These are phyloP conservation scores for Ophthalmolycus amberensis DNA, from an alignment of 2,113 vertebrate genomes.

Conservation along the genomic window DNA sequence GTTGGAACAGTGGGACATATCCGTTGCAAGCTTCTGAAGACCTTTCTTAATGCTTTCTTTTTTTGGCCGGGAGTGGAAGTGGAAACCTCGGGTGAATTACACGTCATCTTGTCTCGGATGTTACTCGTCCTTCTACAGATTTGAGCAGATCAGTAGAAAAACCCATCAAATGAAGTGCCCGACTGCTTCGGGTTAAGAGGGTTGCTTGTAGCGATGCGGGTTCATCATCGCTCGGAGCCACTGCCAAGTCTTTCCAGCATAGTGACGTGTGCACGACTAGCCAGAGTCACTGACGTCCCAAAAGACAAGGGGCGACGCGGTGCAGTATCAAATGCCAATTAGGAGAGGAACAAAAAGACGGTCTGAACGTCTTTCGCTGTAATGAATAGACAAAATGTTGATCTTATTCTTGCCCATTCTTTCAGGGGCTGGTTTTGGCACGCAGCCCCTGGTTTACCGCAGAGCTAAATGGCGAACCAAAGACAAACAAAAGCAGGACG, in stretches of 20 bases:
- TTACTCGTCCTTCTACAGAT: conserved; percentile 48
- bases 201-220: conserved; percentile 60
- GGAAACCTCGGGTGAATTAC: conserved; percentile 51
- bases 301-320: conserved; percentile 43
- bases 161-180: conserved; percentile 56
- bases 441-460: conserved; percentile 50
- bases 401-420: conserved; percentile 62
- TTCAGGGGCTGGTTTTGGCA: conserved; percentile 54
- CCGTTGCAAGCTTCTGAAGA: conserved; percentile 62
- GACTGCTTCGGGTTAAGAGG: conserved; percentile 71
- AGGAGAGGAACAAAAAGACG: conserved; percentile 53
- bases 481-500: conserved; percentile 69
- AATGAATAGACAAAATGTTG: conserved; percentile 64
- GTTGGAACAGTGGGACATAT: conserved; percentile 48
- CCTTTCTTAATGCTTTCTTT: conserved; percentile 45
- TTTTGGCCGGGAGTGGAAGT: conserved; percentile 24
- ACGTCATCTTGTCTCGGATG: conserved; percentile 48
- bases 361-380: conserved; percentile 59
- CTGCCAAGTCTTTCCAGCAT: conserved; percentile 61
- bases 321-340: conserved; percentile 67
- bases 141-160: conserved; percentile 56
- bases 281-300: conserved; percentile 51
- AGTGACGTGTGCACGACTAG: conserved; percentile 48
- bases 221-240: conserved; percentile 51
- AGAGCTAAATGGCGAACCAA: conserved; percentile 61